phyloP scores from a whole-genome alignment of 1,140 invertebrate species.

The Bombus impatiens region DNA sequence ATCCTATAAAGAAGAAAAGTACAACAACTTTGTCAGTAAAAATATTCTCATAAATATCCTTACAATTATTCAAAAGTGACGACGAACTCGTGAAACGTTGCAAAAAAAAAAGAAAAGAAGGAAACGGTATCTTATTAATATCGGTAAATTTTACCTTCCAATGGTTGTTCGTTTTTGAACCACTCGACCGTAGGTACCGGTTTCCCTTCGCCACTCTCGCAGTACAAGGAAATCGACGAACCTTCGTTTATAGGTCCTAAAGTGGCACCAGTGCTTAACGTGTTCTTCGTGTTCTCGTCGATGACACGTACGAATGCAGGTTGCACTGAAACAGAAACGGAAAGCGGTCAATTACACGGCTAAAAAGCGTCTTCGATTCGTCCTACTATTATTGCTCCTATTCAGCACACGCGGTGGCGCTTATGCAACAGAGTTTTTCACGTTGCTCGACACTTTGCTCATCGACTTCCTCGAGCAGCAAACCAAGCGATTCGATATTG shows the following conservation, averaged over 20 bases:
- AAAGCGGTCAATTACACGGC: constrained; percentile 43
- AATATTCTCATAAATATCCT: too few species aligned
- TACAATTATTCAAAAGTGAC: background rate
- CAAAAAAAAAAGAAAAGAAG: background rate
- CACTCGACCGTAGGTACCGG: constrained; percentile 89
- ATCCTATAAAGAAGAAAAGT: too few species aligned
- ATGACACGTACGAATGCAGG: constrained; percentile 86
- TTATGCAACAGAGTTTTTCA: background rate
- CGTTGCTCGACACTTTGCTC: background rate
- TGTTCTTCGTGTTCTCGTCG: constrained; percentile 82
- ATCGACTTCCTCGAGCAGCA: background rate
- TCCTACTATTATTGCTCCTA: constrained; percentile 30
- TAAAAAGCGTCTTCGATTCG: constrained; percentile 21
- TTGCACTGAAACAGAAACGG: constrained; percentile 85
- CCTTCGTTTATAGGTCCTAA: constrained; percentile 89
- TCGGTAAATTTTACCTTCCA: constrained; percentile 85
- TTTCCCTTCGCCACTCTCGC: constrained; percentile 89
- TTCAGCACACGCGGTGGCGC: background rate
- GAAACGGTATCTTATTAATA: background rate
- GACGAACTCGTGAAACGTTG: too few species aligned
- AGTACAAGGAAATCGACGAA: constrained; percentile 86
- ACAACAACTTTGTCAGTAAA: too few species aligned
- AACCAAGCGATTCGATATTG: constrained; percentile 7
- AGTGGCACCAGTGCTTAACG: constrained; percentile 83
- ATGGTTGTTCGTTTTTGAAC: constrained; percentile 87